Conservation (phyloP, 2,888 invertebrate genomes). For the Norana najaformis region DNA sequence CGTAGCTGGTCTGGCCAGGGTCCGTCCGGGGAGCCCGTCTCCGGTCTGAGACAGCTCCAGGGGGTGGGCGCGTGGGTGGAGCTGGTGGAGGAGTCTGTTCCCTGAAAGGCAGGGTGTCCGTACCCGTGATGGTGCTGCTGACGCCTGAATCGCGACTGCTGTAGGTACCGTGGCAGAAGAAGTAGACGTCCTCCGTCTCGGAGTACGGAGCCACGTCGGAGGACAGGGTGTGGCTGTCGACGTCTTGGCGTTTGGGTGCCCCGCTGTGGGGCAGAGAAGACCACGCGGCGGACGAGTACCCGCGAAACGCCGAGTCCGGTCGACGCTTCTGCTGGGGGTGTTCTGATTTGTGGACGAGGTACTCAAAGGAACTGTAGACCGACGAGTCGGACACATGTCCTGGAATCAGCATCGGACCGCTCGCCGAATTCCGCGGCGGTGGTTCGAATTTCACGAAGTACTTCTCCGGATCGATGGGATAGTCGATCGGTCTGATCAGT, state of each 20-base stretch:
- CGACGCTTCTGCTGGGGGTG: background rate
- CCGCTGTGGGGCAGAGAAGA: background rate
- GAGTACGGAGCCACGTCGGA: slow-evolving; percentile 46
- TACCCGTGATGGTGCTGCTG: slow-evolving; percentile 33
- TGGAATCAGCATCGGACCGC: background rate
- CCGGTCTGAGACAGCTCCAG: background rate
- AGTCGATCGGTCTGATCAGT: slow-evolving; percentile 59
- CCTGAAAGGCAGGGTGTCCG: slow-evolving; percentile 23
- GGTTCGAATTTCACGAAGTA: slow-evolving; percentile 26
- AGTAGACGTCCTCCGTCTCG: slow-evolving; percentile 60
- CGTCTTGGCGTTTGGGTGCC: background rate
- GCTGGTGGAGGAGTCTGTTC: slow-evolving; percentile 24
- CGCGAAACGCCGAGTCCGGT: background rate
- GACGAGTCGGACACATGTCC: background rate
- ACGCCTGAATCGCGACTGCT: slow-evolving; percentile 39
- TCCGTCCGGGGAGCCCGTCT: background rate
- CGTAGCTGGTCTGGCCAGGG: slow-evolving; percentile 41
- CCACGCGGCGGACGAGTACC: background rate
- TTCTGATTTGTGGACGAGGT: slow-evolving; percentile 31
- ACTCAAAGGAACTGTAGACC: slow-evolving; percentile 34
- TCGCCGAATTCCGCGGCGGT: background rate
- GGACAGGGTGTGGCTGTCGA: background rate
- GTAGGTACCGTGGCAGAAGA: slow-evolving; percentile 45
- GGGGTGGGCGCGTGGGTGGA: slow-evolving; percentile 15
- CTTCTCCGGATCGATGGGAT: slow-evolving; percentile 47